A percentile compares a stretch with the other conserved stretches of the same genome.
These are phyloP conservation scores for Drosophila setosimentum DNA, from an alignment of 2,888 invertebrate genomes.

Conservation along the genomic window DNA sequence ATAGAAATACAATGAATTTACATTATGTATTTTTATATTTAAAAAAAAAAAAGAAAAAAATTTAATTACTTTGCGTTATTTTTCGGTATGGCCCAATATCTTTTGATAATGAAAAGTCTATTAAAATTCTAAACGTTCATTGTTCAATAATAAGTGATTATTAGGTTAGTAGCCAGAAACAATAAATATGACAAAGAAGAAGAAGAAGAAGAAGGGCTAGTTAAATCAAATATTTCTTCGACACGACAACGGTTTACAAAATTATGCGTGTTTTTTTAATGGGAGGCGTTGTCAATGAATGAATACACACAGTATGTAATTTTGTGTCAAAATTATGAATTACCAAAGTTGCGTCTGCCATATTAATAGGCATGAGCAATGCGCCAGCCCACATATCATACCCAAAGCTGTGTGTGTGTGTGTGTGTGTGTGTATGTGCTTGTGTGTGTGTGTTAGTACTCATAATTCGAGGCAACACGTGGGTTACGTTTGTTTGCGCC, in stretches of 20 bases:
- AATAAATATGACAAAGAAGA: background rate
- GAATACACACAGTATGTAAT: too few species aligned
- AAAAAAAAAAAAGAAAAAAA: background rate
- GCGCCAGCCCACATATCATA: slow-evolving; percentile 21
- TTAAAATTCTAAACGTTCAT: background rate
- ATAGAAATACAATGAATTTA: background rate
- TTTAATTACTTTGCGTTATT: background rate
- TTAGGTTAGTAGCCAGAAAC: background rate
- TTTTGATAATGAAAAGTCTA: background rate
- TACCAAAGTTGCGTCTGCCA: slow-evolving; percentile 41
- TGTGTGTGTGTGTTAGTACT: slow-evolving; percentile 2
- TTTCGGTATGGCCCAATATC: background rate
- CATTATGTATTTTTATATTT: background rate
- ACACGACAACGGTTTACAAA: slow-evolving; percentile 14
- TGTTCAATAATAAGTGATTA: background rate
- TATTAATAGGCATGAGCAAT: slow-evolving; percentile 62
- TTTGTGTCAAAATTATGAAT: slow-evolving; percentile 62
- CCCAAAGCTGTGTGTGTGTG: slow-evolving; percentile 1
- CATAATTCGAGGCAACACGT: slow-evolving; percentile 24
- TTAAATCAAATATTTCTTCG: background rate
- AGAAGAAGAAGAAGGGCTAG: background rate
- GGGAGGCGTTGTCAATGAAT: slow-evolving; percentile 32
- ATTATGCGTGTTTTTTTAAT: background rate
- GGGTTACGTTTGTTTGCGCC: slow-evolving; percentile 26
- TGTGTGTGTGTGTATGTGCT: background rate